phyloP scores from a whole-genome alignment of 2,797 vertebrate genomes.

The Tenualosa thibaudeaui region DNA sequence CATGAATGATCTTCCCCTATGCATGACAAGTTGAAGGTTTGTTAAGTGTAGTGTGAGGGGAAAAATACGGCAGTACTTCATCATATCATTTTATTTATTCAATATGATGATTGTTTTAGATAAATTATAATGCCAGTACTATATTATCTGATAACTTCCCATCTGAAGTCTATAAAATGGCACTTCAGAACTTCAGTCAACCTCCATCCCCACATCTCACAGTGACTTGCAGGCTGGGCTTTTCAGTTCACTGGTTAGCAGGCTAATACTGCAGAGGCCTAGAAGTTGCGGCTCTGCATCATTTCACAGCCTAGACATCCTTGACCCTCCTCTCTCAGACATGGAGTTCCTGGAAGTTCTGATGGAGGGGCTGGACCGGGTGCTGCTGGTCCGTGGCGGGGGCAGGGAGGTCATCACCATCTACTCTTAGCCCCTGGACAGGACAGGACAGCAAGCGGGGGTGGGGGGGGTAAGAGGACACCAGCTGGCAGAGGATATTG shows the following conservation, averaged over 20 bases:
- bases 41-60: too few species aligned
- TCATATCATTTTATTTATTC: too few species aligned
- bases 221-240: too few species aligned
- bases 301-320: constrained; percentile 48
- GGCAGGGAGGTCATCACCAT: constrained; percentile 97
- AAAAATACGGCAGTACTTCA: too few species aligned
- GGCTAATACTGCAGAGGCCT: not conserved
- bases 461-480: not conserved
- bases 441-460: not conserved
- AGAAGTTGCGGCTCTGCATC: not conserved
- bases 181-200: too few species aligned
- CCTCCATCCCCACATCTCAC: not conserved
- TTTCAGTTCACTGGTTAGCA: too few species aligned
- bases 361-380: constrained; percentile 87
- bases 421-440: constrained; percentile 78
- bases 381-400: constrained; percentile 90
- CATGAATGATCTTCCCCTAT: not conserved
- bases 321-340: constrained; percentile 78
- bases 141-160: too few species aligned
- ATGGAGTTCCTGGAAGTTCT: constrained; percentile 98
- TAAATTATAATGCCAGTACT: too few species aligned
- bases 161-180: too few species aligned
- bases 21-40: too few species aligned
- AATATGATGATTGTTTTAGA: too few species aligned
- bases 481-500: not conserved